Percentiles rank a stretch among this genome's conserved stretches.
Evolutionary conservation across 92 coral and sea anemone species (phyloP).

Genomic region (Actinostola sp.): DNA sequence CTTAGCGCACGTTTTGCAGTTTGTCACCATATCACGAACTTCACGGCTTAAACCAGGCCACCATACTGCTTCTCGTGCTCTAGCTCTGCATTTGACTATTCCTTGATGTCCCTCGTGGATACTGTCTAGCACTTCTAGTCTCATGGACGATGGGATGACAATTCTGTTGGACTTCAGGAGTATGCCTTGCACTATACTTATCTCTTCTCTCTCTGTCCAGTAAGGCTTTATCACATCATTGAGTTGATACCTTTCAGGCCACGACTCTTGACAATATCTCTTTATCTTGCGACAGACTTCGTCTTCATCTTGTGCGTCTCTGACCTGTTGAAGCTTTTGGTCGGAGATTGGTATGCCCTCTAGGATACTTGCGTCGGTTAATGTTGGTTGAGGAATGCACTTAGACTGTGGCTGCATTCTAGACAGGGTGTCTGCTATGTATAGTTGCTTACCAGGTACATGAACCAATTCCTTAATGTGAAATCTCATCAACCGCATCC

Average conservation of each 20-base stretch:
- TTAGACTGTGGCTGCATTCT: slow-evolving; percentile 10
- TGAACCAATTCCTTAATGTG: slow-evolving; percentile 24
- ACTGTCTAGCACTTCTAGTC: slow-evolving; percentile 19
- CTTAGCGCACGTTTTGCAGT: slow-evolving; percentile 28
- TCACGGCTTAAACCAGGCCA: slow-evolving; percentile 39
- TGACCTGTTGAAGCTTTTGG: slow-evolving; percentile 30
- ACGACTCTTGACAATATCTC: background rate
- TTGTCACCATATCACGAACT: slow-evolving; percentile 12
- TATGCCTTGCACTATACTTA: slow-evolving; percentile 25
- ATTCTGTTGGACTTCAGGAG: slow-evolving; percentile 7
- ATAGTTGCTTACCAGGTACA: slow-evolving; percentile 25
- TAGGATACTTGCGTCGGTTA: slow-evolving; percentile 39
- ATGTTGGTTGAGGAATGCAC: slow-evolving; percentile 8
- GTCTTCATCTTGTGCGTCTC: slow-evolving; percentile 48
- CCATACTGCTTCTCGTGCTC: slow-evolving; percentile 22
- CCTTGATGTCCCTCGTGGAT: slow-evolving; percentile 42
- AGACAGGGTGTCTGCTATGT: slow-evolving; percentile 39
- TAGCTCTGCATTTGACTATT: slow-evolving; percentile 17
- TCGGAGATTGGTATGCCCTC: slow-evolving; percentile 38
- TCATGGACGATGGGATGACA: slow-evolving; percentile 17
- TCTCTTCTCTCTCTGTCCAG: slow-evolving; percentile 17
- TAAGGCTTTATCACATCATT: slow-evolving; percentile 8
- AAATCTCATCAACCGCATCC: slow-evolving; percentile 56
- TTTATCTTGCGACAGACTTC: slow-evolving; percentile 28
- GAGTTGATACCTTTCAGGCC: background rate